Base-by-base conservation (phyloP, 2,797 vertebrate genomes). In the Halcyon leucocephala region DNA sequence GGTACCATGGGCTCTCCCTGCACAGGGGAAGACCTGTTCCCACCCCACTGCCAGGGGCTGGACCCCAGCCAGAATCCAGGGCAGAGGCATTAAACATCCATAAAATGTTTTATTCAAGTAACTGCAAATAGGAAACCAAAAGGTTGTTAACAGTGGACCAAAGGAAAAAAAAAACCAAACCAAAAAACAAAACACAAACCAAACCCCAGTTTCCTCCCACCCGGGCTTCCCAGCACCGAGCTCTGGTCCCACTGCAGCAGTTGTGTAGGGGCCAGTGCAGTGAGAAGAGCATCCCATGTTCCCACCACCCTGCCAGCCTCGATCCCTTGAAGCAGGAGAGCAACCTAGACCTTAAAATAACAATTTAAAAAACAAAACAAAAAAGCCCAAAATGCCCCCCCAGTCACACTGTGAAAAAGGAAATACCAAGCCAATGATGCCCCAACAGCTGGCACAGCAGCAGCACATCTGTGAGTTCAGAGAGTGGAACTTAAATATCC, bases 81-180 rank as follows among this genome's bases (percentile, higher is more conserved):
- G 37, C 48, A 60, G 82, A 92, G 79, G 73, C 41, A 1, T 42
- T 62, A 66, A 76, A 86, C 57, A 39, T 97, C 97, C 97, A 97
- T 97, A 98, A 98, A 98, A 98, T 76, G 94, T 97, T 98, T 98
- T 98, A 98, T 98, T 98, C 98, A 98, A 98, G 98, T 98, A 98
- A 98, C 97, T 98, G 97, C 97, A 98, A 98, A 96, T 97, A 98
- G 97, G 97, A 98, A 98, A 91, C 96, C 96, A 95, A 95, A 96
- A 95, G 91, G 94, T 94, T 57, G 8, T 96, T 94, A 96, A 93
- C 94, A 88, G 91, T 77, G 86, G 82, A 94, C 80, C 72, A 91
- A 84, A 21, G 42, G 64, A 48, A 28, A 67, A 41, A 19, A 61
- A 29, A 79, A 28, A 29, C 2, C 31, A 46, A 28, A 93, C 76